These are phyloP conservation scores for Crocidura indochinensis DNA, from an alignment of 2,797 vertebrate genomes.

Conservation along the genomic window DNA sequence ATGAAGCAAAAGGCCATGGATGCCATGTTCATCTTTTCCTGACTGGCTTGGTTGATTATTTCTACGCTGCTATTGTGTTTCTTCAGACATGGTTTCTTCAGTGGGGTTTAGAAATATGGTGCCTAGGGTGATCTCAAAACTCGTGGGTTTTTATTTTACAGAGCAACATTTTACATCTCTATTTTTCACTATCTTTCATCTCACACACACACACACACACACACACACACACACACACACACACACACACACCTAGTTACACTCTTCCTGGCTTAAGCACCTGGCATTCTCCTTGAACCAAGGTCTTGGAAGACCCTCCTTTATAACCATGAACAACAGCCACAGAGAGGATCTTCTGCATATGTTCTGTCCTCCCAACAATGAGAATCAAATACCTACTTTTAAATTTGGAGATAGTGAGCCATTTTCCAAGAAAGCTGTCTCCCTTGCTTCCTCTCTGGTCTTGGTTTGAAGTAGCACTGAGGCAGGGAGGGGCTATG, in stretches of 20 bases:
- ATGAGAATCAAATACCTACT: constrained; percentile 58
- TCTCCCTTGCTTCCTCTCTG: background rate
- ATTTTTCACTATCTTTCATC: no score
- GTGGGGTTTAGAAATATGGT: no score
- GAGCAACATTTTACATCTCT: no score
- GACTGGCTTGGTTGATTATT: no score
- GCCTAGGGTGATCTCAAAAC: no score
- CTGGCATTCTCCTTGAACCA: constrained; percentile 17
- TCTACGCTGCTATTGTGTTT: no score
- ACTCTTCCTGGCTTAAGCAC: background rate
- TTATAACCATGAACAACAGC: no score
- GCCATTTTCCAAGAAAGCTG: constrained; percentile 51
- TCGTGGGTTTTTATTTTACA: no score
- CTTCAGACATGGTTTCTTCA: no score
- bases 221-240: background rate
- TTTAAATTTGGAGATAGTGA: constrained; percentile 33
- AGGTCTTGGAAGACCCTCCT: background rate
- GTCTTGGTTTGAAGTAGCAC: background rate
- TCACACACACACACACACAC: no score
- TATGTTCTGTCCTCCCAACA: background rate
- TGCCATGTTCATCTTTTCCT: no score
- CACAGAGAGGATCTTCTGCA: background rate
- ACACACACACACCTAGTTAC: background rate
- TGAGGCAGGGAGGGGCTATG: constrained; percentile 57
- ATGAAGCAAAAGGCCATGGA: no score